A percentile compares a stretch with the other conserved stretches of the same genome.
Evolutionary conservation across 2,113 vertebrate species (phyloP).

Genomic region (Lasiurus cinereus): DNA sequence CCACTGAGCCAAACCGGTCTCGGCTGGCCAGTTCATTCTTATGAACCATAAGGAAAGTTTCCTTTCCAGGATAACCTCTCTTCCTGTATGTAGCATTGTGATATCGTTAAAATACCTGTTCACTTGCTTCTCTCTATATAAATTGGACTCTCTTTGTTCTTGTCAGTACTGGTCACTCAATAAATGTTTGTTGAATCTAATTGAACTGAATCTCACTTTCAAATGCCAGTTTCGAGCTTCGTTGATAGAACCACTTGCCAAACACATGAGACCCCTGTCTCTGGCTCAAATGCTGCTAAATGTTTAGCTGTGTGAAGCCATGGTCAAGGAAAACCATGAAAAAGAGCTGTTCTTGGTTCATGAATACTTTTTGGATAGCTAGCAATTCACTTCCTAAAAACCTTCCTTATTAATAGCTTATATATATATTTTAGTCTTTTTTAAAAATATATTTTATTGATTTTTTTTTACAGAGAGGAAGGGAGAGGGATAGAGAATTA

Average conservation of each 20-base stretch:
- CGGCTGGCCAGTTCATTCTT: not conserved
- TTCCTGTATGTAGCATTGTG: too few relatives aligned
- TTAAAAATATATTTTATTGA: too few relatives aligned
- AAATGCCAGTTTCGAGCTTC: not conserved
- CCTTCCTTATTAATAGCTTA: not conserved
- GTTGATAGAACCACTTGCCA: not conserved
- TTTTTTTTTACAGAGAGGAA: too few relatives aligned
- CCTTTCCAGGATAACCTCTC: not conserved
- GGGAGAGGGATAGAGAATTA: too few relatives aligned
- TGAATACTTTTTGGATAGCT: not conserved
- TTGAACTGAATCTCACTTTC: not conserved
- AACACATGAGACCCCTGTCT: not conserved
- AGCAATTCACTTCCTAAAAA: not conserved
- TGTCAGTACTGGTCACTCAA: not conserved
- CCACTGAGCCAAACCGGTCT: too few relatives aligned
- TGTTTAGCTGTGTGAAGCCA: not conserved
- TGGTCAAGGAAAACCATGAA: not conserved
- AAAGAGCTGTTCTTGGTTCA: not conserved
- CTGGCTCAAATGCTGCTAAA: not conserved
- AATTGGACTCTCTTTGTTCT: not conserved
- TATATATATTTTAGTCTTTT: not conserved
- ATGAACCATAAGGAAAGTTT: not conserved
- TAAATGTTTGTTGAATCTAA: not conserved
- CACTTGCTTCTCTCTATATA: not conserved
- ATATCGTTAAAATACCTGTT: not conserved